Evolutionary conservation across 2,888 invertebrate genomes (phyloP).

Genomic region (Latrodectus elegans): DNA sequence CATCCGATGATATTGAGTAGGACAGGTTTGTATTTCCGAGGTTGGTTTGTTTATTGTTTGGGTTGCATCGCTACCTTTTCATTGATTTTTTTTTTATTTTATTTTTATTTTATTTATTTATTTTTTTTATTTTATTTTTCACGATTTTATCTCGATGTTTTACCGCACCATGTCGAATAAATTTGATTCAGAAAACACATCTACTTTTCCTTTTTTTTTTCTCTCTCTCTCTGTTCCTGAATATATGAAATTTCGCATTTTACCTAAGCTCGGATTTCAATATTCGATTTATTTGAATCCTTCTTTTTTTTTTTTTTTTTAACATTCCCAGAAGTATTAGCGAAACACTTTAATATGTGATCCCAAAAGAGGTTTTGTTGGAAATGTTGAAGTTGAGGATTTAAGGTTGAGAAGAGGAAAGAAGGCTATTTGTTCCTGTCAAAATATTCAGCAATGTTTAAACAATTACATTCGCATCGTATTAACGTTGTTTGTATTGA

Average conservation of each 20-base stretch:
- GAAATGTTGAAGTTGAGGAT: background rate
- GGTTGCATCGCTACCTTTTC: no score
- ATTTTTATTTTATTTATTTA: no score
- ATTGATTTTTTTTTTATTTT: no score
- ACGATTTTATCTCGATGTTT: no score
- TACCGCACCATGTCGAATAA: no score
- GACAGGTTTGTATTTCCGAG: background rate
- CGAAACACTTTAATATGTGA: background rate
- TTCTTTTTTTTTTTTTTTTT: background rate
- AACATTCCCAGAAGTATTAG: slow-evolving; percentile 4
- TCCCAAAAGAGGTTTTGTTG: background rate
- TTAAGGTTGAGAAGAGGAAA: background rate
- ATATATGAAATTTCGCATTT: slow-evolving; percentile 4
- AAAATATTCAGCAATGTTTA: slow-evolving; percentile 33
- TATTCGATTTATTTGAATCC: slow-evolving; percentile 48
- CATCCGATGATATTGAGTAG: slow-evolving; percentile 40
- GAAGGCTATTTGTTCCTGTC: slow-evolving; percentile 34
- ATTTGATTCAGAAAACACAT: no score
- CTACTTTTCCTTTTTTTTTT: background rate
- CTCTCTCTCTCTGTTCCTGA: background rate
- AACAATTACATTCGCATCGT: slow-evolving; percentile 38
- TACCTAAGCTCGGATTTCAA: slow-evolving; percentile 19
- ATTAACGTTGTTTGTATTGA: slow-evolving; percentile 9
- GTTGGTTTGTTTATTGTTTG: background rate
- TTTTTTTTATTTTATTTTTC: no score